Evolutionary conservation across 2,797 vertebrate species (phyloP).

Genomic region (Sebastes matsubarae): DNA sequence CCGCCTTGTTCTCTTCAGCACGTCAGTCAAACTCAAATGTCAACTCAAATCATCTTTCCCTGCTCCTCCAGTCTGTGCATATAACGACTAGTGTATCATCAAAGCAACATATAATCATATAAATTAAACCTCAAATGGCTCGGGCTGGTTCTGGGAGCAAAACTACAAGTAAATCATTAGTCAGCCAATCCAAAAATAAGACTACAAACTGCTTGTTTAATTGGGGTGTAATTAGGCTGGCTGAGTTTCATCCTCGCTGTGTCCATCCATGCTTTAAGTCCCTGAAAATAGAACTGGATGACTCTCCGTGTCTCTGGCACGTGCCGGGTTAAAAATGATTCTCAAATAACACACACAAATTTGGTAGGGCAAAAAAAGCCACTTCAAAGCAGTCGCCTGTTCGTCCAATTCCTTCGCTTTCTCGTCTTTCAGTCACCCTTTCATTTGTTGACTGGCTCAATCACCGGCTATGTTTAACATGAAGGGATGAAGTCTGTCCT

Average conservation of each 20-base stretch:
- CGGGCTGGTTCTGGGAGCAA: constrained; percentile 35
- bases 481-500: not conserved
- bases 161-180: constrained; percentile 57
- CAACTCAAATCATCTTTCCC: not conserved
- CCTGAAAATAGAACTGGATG: constrained; percentile 53
- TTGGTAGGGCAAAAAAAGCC: not conserved
- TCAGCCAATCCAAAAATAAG: constrained; percentile 70
- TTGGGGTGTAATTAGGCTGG: constrained; percentile 62
- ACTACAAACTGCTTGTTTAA: constrained; percentile 55
- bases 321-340: constrained; percentile 43
- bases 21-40: constrained; percentile 19
- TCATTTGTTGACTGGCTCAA: constrained; percentile 42
- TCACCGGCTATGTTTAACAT: not conserved
- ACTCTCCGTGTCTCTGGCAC: not conserved
- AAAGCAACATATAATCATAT: constrained; percentile 64
- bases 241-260: constrained; percentile 31
- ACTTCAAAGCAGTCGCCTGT: constrained; percentile 19
- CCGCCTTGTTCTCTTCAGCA: not conserved
- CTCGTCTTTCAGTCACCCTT: constrained; percentile 16
- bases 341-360: constrained; percentile 23
- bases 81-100: constrained; percentile 48
- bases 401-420: not conserved
- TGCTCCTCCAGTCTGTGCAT: constrained; percentile 7
- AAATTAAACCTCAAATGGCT: constrained; percentile 50
- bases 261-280: constrained; percentile 31